phyloP scores from a whole-genome alignment of 2,888 invertebrate genomes.

The Torymus auratus region DNA sequence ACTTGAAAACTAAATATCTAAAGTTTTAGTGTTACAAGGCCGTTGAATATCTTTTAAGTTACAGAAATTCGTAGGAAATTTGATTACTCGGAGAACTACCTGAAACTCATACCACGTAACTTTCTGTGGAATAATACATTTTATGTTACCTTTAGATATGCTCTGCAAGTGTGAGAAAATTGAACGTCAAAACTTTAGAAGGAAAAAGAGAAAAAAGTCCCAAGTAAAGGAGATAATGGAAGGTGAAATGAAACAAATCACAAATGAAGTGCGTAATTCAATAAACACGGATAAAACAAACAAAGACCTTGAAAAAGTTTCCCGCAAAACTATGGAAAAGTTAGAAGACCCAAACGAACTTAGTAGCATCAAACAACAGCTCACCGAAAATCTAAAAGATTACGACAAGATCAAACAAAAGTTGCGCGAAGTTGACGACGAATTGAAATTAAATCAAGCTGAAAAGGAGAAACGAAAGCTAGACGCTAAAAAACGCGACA shows the following conservation, averaged over 20 bases:
- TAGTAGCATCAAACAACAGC: background rate
- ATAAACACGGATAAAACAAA: background rate
- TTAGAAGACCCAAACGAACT: background rate
- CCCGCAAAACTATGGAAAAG: background rate
- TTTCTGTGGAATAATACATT: no score
- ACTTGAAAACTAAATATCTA: no score
- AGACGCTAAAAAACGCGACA: background rate
- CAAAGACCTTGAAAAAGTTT: background rate
- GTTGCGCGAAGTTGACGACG: background rate
- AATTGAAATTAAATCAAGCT: slow-evolving; percentile 13
- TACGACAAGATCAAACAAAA: slow-evolving; percentile 25
- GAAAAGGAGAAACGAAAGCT: background rate
- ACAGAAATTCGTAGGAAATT: no score
- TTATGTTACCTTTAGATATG: no score
- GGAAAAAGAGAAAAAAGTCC: background rate
- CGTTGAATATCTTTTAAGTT: no score
- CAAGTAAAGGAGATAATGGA: no score
- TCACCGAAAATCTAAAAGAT: background rate
- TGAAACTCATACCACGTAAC: no score
- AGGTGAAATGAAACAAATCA: background rate
- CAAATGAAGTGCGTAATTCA: background rate
- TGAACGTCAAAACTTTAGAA: background rate
- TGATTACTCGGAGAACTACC: no score
- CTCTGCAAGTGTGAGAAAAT: no score
- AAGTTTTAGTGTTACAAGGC: no score